Conservation (phyloP, 35 echinoderm and acorn worm genomes). For the Acanthaster planci region DNA sequence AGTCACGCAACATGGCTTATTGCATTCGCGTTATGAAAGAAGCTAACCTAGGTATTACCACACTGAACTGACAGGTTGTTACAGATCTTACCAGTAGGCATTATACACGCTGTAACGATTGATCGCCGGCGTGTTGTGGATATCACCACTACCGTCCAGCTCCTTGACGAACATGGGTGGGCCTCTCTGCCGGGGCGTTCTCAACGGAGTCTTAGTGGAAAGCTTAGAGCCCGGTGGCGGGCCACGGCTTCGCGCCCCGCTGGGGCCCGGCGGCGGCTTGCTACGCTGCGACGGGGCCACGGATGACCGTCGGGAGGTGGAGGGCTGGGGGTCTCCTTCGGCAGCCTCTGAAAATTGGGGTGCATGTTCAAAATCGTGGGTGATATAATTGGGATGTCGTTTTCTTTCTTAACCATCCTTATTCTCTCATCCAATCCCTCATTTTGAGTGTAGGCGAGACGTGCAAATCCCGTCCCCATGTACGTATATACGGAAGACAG, state of each 20-base stretch:
- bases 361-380: no score
- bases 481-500: no score
- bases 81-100: background rate
- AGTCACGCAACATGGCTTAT: no score
- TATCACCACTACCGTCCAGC: background rate
- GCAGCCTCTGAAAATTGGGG: background rate
- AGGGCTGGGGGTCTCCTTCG: background rate
- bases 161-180: conserved; percentile 11
- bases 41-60: no score
- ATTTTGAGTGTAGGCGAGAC: no score
- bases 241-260: background rate
- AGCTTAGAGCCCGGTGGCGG: background rate
- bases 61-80: no score
- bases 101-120: background rate
- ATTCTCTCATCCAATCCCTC: no score
- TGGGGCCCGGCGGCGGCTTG: background rate
- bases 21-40: no score
- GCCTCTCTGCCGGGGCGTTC: background rate
- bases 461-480: no score
- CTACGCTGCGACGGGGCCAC: background rate
- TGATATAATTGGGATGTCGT: no score
- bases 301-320: background rate
- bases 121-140: background rate
- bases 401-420: no score
- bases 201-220: background rate